Evolutionary conservation across 2,113 vertebrate species (phyloP), one percentile per base, ranked within the genome.

Genomic region (Oryzias melastigma): DNA sequence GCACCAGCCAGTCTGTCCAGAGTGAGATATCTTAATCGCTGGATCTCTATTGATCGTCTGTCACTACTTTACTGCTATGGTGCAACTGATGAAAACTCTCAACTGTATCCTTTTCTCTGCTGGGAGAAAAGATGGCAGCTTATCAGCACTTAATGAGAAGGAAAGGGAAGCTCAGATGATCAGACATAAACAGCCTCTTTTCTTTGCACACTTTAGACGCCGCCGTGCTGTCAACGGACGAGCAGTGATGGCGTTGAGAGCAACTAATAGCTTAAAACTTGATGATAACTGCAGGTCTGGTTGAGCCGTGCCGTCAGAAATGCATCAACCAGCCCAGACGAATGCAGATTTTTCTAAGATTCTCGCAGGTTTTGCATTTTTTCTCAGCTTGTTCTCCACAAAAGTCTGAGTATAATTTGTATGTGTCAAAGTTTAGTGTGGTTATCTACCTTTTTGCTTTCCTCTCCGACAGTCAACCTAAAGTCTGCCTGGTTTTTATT

Each of bases 21-120:
- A 77, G 71, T 73, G 67, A 57, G 73, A 79, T 74, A 69, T 77
- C 63, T 42, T 66, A 69, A 82, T 86, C 78, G 80, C 71, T 74
- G 68, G 22, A 66, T 70, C 41, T 75, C 59, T 62, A 86, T 84
- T 73, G 81, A 85, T 83, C n/a, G 5, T 53, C 65, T 79, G 77
- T 80, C 70, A 73, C 74, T 60, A 67, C 77, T 77, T 55, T 71
- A 46, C 56, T 77, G 49, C 57, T 65, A 47, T 46, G 64, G 52
- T 69, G 72, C 61, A 53, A 65, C 69, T 54, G 25, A 65, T 71
- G 62, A 83, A 61, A 62, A 48, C 52, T 53, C 53, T n/a, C 46
- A 13, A 44, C 77, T 60, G 68, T 65, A 65, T 81, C 76, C 63
- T 55, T 66, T 62, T 71, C 63, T 22, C 65, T 27, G 7, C 25